Conservation (phyloP, 2,113 vertebrate genomes). For the Scytalopus superciliaris region DNA sequence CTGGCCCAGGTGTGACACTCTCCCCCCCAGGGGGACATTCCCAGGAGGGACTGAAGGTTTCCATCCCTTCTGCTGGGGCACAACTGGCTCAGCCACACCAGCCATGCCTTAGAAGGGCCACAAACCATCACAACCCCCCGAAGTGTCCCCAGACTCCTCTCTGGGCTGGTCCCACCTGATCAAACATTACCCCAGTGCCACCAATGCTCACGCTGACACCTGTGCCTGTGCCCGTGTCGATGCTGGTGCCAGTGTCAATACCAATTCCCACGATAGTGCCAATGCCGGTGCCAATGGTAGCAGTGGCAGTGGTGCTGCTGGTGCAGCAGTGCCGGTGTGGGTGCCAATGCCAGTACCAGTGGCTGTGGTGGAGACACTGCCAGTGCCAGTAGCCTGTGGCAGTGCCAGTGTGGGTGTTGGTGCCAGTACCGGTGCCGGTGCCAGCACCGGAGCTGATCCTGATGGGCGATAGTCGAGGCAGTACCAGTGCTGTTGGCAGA, state of each 20-base stretch:
- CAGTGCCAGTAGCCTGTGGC: not conserved
- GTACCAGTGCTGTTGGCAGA: not conserved
- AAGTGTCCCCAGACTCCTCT: not conserved
- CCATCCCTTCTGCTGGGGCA: not conserved
- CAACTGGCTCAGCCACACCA: not conserved
- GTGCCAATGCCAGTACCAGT: accelerated
- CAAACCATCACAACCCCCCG: not conserved
- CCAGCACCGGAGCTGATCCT: not conserved
- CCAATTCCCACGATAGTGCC: not conserved
- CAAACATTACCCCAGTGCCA: not conserved
- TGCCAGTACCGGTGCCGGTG: not conserved
- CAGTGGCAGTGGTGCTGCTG: too few relatives aligned
- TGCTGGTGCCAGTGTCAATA: not conserved
- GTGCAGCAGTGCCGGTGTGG: not conserved
- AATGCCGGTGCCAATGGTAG: not conserved
- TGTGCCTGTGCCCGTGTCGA: not conserved
- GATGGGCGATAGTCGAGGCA: too few relatives aligned
- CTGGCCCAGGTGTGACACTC: not conserved
- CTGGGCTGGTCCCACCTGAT: not conserved
- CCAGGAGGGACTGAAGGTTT: not conserved
- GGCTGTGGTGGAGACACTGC: not conserved
- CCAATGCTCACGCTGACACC: not conserved
- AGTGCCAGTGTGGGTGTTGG: not conserved
- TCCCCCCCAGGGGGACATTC: not conserved
- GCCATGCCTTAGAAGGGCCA: not conserved